Base-by-base conservation (phyloP, 2,888 invertebrate species). In the Cephus nigrinus region DNA sequence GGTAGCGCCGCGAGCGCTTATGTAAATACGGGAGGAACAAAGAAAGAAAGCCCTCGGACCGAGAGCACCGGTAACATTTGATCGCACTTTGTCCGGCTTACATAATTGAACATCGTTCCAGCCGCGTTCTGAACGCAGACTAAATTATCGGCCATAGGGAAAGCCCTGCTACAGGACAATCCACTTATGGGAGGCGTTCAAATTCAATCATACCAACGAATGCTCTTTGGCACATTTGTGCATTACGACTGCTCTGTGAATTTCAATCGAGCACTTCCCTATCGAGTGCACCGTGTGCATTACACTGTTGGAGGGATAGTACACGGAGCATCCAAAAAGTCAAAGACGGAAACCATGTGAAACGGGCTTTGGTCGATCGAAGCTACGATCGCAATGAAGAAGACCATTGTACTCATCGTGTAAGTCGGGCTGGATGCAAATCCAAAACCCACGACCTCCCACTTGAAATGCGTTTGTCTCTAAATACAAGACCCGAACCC, bases 51-150 rank as follows among this genome's bases (percentile, higher is more conserved):
- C 12, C 4, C 2, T 71, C 71, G 55, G 33, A 71, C 30, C 23
- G 31, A 71, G 71, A 31, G 71, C 71, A 23, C 30, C 23, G 3
- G 23, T n/a, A 33, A 35, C 74, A 35, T 36, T 36, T 36, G 74
- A 74, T 36, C 35, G 36, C 74, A 74, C 74, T 74, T 74, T 36
- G 74, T 33, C 32, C 71, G 71, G 71, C n/a, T 74, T 74, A 74
- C 35, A 74, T 74, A 74, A 74, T 5, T 12, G 74, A 74, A 32
- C 30, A 33, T 33, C 31, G 11, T 23, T 31, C 32, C 0, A n/a
- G 32, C 9, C 9, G 55, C 55, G 23, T 55, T 55, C 23, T 9
- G 12, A 71, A 32, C 71, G 32, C 71, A 11, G 71, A 33, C 71
- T 30, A 31, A 71, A 33, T 71, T 71, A 33, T 33, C 30, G 74